Percentiles rank a stretch among this genome's conserved stretches.
These are phyloP conservation scores for Spea multiplicata DNA, from an alignment of 2,113 vertebrate species.

Conservation along the genomic window DNA sequence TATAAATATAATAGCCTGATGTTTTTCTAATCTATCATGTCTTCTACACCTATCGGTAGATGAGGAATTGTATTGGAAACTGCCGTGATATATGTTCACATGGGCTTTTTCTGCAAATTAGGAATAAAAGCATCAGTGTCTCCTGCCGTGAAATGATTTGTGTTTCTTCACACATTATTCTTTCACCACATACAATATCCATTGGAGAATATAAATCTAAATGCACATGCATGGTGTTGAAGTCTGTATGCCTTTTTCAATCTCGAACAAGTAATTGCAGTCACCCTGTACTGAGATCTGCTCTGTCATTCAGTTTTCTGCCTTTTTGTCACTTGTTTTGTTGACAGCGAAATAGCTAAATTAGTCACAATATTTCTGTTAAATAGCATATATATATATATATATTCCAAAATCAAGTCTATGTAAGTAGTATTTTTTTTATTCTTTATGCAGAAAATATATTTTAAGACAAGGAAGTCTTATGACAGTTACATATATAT, in stretches of 20 bases:
- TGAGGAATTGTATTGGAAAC: constrained; percentile 14
- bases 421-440: too few species aligned
- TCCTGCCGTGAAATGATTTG: constrained; percentile 37
- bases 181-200: constrained; percentile 44
- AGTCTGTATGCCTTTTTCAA: constrained; percentile 28
- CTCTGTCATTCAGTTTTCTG: not conserved
- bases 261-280: constrained; percentile 33
- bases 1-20: constrained; percentile 18
- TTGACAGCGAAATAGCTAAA: not conserved
- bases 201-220: constrained; percentile 45
- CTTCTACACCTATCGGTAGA: constrained; percentile 24
- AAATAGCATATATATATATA: too few species aligned
- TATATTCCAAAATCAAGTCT: too few species aligned
- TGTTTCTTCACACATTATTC: constrained; percentile 42
- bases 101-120: constrained; percentile 44
- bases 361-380: not conserved
- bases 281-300: constrained; percentile 9
- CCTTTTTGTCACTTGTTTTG: not conserved
- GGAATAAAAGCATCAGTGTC: constrained; percentile 40
- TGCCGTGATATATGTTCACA: constrained; percentile 27
- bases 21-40: constrained; percentile 31
- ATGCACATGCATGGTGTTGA: constrained; percentile 40
- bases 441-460: too few species aligned
- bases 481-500: too few species aligned
- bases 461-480: too few species aligned